Base-by-base conservation (phyloP, 2,113 vertebrate species). In the Nannobrachium achirus region DNA sequence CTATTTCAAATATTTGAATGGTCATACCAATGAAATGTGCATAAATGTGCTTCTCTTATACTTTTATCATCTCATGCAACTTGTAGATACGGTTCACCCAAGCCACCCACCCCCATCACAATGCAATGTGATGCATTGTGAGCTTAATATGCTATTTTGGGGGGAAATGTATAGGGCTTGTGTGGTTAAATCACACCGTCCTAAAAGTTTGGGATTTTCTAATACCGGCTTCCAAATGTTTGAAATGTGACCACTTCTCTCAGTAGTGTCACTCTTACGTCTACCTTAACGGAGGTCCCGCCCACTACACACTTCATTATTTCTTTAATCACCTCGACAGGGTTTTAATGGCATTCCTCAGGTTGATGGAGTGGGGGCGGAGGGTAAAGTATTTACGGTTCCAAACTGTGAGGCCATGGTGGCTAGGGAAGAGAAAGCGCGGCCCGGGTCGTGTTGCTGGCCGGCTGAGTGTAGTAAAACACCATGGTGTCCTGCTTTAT, bases 401-500 rank as follows among this genome's bases (percentile, higher is more conserved):
- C 71, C 74, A 75, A 71, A 79, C 79, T 82, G 79, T 71, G 84
- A 76, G 15, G 64, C 10, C 10, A 13, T 20, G 40, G 16, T 41
- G 69, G 59, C 66, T 64, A 55, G 66, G 7, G 71, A 65, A 51
- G 53, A 62, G 56, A 69, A 57, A 72, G 76, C 50, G 73, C 70
- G 61, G 62, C 4, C n/a, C 44, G 82, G 75, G 81, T 84, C 70
- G 65, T 77, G 79, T 82, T 80, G 73, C 76, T 40, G 61, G 72
- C 57, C 18, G 76, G 71, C 69, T 38, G 19, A 40, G 72, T 7
- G 65, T 73, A 77, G 64, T 79, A 79, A 82, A 83, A 78, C 83
- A 68, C 76, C 46, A 74, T 63, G 73, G 76, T 81, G 80, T 84
- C 83, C 69, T 11, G 62, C 74, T 89, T 88, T 88, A 87, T 81